phyloP scores from a whole-genome alignment of 2,888 invertebrate genomes.

The Liodrosophila aerea region DNA sequence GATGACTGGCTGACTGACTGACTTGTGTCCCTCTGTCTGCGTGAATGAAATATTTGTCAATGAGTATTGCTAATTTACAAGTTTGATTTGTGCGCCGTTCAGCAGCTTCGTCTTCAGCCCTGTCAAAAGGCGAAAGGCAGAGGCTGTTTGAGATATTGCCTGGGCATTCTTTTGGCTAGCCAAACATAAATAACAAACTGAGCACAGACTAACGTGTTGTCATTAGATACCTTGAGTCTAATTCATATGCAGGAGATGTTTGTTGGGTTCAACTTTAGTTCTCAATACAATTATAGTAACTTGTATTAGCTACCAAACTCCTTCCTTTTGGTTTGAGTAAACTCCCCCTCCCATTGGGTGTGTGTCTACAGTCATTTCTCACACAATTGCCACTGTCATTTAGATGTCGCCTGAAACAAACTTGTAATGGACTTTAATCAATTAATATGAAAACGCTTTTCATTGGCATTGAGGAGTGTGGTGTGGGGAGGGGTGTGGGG shows the following conservation, averaged over 20 bases:
- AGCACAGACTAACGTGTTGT: conserved; percentile 39
- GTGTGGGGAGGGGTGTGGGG: neutral
- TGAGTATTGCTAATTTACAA: conserved; percentile 79
- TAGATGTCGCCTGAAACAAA: conserved; percentile 54
- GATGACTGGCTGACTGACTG: neutral
- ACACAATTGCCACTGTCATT: conserved; percentile 76
- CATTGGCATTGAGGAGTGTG: conserved; percentile 49
- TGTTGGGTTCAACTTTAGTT: conserved; percentile 20
- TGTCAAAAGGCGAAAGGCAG: conserved; percentile 1
- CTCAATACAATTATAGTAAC: neutral
- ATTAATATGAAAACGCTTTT: conserved; percentile 77
- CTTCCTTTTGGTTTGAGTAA: no score
- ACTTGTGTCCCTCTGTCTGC: conserved; percentile 30
- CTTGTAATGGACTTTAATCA: conserved; percentile 79
- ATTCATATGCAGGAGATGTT: no score
- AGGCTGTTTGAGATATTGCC: conserved; percentile 60
- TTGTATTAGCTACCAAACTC: no score
- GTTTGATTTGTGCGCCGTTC: conserved; percentile 70
- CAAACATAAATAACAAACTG: conserved; percentile 71
- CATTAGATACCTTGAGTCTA: conserved; percentile 7
- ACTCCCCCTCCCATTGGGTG: no score
- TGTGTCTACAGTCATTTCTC: conserved; percentile 69
- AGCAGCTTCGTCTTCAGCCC: conserved; percentile 36
- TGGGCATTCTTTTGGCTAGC: conserved; percentile 69
- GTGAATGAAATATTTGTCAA: conserved; percentile 76